phyloP scores from a whole-genome alignment of 2,888 invertebrate genomes.

The Portevinia maculata region DNA sequence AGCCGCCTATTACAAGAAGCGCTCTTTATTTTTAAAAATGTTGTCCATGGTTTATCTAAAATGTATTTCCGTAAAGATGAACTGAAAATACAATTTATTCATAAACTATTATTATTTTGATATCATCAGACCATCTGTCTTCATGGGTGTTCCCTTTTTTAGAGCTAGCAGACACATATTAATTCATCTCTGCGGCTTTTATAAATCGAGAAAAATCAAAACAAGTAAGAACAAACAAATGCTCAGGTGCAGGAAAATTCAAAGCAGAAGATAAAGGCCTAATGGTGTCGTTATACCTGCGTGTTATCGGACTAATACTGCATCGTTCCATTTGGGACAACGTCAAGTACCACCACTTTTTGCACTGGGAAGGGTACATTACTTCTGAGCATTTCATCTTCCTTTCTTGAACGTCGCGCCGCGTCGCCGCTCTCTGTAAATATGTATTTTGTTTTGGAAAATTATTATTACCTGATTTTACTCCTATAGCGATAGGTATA shows the following conservation, averaged over 20 bases:
- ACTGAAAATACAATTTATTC: background rate
- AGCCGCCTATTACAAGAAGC: too few species aligned
- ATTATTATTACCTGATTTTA: slow-evolving; percentile 50
- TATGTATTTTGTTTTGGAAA: slow-evolving; percentile 59
- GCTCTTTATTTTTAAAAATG: too few species aligned
- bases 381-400: slow-evolving; percentile 48
- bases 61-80: too few species aligned
- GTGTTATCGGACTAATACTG: slow-evolving; percentile 34
- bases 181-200: slow-evolving; percentile 42
- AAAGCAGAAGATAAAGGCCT: slow-evolving; percentile 35
- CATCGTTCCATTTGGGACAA: slow-evolving; percentile 45
- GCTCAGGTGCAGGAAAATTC: slow-evolving; percentile 60
- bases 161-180: slow-evolving; percentile 20
- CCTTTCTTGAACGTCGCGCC: slow-evolving; percentile 40
- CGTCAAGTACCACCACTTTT: slow-evolving; percentile 51
- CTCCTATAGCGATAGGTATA: background rate
- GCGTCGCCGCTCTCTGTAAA: too few species aligned
- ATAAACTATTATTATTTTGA: background rate
- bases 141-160: slow-evolving; percentile 35
- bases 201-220: slow-evolving; percentile 31
- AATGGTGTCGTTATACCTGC: slow-evolving; percentile 35
- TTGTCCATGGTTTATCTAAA: too few species aligned
- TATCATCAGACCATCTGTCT: background rate
- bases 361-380: slow-evolving; percentile 57
- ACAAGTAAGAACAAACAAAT: slow-evolving; percentile 60